phyloP scores from a whole-genome alignment of 1,140 invertebrate genomes.

The Drosophila tsacasi region DNA sequence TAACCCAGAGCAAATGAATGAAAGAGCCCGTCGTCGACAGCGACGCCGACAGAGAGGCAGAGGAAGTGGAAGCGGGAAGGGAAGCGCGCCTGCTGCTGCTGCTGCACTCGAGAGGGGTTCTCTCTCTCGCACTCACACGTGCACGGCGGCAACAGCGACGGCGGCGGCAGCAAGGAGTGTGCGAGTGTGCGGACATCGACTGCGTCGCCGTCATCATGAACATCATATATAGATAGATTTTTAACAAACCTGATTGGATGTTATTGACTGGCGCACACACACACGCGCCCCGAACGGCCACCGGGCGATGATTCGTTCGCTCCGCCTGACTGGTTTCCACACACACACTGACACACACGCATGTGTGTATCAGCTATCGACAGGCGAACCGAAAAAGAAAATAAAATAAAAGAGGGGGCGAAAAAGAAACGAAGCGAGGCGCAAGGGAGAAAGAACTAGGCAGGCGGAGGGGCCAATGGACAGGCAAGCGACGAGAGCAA shows the following conservation, averaged over 20 bases:
- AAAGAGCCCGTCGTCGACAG: constrained; percentile 48
- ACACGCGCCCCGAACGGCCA: constrained; percentile 50
- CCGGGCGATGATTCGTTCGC: constrained; percentile 75
- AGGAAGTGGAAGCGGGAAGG: constrained; percentile 18
- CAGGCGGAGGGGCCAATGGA: constrained; percentile 48
- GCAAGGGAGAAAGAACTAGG: neutral
- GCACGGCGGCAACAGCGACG: neutral
- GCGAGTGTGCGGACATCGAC: constrained; percentile 78
- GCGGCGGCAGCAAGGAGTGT: constrained; percentile 18
- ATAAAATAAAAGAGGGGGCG: constrained; percentile 12
- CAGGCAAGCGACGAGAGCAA: constrained; percentile 3
- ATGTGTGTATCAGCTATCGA: constrained; percentile 46
- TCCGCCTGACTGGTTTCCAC: constrained; percentile 58
- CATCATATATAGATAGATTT: constrained; percentile 85
- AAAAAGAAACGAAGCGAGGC: constrained; percentile 11
- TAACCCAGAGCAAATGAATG: constrained; percentile 80
- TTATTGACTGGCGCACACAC: constrained; percentile 85
- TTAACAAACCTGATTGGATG: constrained; percentile 85
- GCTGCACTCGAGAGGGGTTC: constrained; percentile 55
- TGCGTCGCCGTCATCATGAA: constrained; percentile 83
- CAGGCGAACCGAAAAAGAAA: constrained; percentile 49
- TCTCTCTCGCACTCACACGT: constrained; percentile 35
- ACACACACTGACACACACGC: constrained; percentile 13
- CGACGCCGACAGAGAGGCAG: constrained; percentile 19
- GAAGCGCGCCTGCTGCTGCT: constrained; percentile 24